Base-by-base conservation (phyloP, 1,140 invertebrate species). In the Aphelenchoides avenae region DNA sequence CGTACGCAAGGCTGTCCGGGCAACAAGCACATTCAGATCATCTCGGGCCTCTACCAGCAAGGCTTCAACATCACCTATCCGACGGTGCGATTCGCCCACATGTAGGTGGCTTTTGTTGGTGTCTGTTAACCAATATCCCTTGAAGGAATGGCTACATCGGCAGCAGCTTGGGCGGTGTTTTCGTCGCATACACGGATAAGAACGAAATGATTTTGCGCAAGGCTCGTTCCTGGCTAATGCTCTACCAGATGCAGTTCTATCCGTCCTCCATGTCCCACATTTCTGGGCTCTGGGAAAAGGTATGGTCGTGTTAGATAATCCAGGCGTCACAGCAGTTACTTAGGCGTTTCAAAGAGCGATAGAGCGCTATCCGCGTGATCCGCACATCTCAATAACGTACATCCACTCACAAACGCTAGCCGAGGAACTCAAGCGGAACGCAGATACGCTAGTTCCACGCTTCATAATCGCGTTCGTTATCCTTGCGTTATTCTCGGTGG, bases 381-480 rank as follows among this genome's bases (percentile, higher is more conserved):
- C 70, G 9, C 67, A 62, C 53, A 70, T 71, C 34, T 24, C 31
- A 24, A 51, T 73, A 29, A 70, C 69, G 1, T 64, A 52, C 34
- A 61, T 71, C 39, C 69, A 71, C 40, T 71, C 69, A 7, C 69
- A 71, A 52, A 70, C 69, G 11, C 37, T 75, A 18, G 61, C 73
- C 2, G 73, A 75, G 41, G 73, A 75, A 44, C 48, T 75, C 46
- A 71, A 75, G 46, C 49, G 61, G 52, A 75, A 75, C 58, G 75
- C 73, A 2, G 75, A 76, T 13, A 58, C 65, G 5, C 39, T 75
- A 9, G 54, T 65, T 5, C 73, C 73, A 7, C 58, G 72, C 53
- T 75, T 75, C 46, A 57, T 75, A 7, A 26, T 56, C 5, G 49
- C 70, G 5, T 71, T 71, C 44, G 44, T 55, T 1, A 73, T 71